Percentiles rank a stretch among this genome's conserved stretches.
Conservation (phyloP, 2,797 vertebrate species). For the Ptychobarbus kaznakovi region DNA sequence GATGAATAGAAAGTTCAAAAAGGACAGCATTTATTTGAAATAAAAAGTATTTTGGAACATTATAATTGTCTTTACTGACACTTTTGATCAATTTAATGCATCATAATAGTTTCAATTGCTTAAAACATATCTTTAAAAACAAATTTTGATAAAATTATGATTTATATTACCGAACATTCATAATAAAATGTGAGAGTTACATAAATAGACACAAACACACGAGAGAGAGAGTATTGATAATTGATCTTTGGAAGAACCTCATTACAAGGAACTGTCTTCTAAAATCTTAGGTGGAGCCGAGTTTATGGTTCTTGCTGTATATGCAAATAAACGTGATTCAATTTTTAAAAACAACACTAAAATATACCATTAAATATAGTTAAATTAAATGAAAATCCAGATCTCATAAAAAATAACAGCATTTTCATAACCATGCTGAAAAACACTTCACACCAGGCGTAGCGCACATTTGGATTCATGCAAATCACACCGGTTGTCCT, state of each 20-base stretch:
- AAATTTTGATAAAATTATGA: not conserved
- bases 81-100: not conserved
- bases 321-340: rapidly evolving
- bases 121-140: not conserved
- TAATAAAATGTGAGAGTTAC: not conserved
- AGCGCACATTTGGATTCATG: conserved; percentile 46
- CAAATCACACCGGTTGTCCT: conserved; percentile 51
- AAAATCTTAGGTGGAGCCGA: conserved; percentile 2
- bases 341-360: not conserved
- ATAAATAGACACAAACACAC: not conserved
- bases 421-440: conserved; percentile 10
- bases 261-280: not conserved
- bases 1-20: not conserved
- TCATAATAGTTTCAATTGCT: not conserved
- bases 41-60: not conserved
- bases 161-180: not conserved
- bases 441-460: conserved; percentile 30
- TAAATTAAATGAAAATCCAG: not conserved
- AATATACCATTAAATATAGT: not conserved
- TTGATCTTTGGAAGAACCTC: not conserved
- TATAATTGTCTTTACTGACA: not conserved
- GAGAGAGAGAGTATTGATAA: not conserved
- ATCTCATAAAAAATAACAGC: not conserved
- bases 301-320: not conserved
- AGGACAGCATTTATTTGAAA: not conserved